phyloP scores from a whole-genome alignment of 2,888 invertebrate species.

The Tenthredo notha region DNA sequence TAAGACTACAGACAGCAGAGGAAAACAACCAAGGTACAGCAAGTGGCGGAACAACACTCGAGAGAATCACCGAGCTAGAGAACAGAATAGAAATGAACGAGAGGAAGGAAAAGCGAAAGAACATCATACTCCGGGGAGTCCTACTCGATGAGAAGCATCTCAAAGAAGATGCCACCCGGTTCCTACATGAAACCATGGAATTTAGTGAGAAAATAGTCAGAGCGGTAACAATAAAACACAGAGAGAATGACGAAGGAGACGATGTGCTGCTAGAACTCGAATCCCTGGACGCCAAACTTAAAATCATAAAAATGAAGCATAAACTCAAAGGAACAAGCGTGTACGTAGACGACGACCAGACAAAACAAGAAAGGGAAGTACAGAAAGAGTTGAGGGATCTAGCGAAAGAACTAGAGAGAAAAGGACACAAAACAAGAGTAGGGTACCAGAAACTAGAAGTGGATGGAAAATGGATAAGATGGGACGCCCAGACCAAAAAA shows the following conservation, averaged over 20 bases:
- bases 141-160: not conserved
- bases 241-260: not conserved
- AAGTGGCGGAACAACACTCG: no score
- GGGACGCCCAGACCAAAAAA: not conserved
- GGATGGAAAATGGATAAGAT: slow-evolving; percentile 37
- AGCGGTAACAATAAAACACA: not conserved
- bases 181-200: not conserved
- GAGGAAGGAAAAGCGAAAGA: slow-evolving; percentile 62
- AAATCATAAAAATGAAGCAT: slow-evolving; percentile 52
- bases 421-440: slow-evolving; percentile 51
- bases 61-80: slow-evolving; percentile 68
- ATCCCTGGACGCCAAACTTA: slow-evolving; percentile 48
- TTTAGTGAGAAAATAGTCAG: not conserved
- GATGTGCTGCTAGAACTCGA: slow-evolving; percentile 11
- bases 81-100: slow-evolving; percentile 64
- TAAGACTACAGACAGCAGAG: no score
- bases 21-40: no score
- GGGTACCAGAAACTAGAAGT: slow-evolving; percentile 47
- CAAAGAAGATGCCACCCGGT: not conserved
- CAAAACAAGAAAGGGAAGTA: slow-evolving; percentile 54
- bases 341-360: slow-evolving; percentile 56
- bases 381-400: slow-evolving; percentile 42
- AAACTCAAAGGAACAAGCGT: slow-evolving; percentile 43
- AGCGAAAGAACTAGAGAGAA: slow-evolving; percentile 52
- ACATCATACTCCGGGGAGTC: not conserved